Base-by-base conservation (phyloP, 2,113 vertebrate species). In the Ammodytes dubius region DNA sequence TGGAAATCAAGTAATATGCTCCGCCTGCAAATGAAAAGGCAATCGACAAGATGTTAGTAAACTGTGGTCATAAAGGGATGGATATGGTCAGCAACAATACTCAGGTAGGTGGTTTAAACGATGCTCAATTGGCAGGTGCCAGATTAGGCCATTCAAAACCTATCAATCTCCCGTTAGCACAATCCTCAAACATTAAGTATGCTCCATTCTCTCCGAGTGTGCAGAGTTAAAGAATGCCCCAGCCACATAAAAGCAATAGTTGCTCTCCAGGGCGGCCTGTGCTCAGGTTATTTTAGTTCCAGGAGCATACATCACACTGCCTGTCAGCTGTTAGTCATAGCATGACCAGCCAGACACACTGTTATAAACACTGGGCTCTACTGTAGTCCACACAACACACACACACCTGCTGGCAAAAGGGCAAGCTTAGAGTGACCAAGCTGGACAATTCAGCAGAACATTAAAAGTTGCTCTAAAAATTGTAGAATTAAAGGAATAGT, bases 1-100 rank as follows among this genome's bases (percentile, higher is more conserved):
- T 95, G 4, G 98, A 99, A 92, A 99, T 99, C 87, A 99, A 92
- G 85, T 99, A 99, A 92, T 99, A 99, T 0, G 98, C 98, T 77
- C 98, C 98, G 72, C 98, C 98, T 99, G 66, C 1, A 84, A 53
- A 49, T 1, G 27, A 67, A 3, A 68, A 37, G 46, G 14, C 15
- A 57, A 47, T 11, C 0, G 45, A 57, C 12, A 65, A 14, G 12
- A 53, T 4, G 12, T 76, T n/a, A 72, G 59, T 52, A 3, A 43
- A 13, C 5, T 42, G 35, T 11, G 53, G 13, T 35, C 7, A 39
- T 27, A 27, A 27, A 27, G 27, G 27, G 27, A 27, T 27, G 27
- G 27, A 27, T 2, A 27, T 27, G 27, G 27, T 27, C 27, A 27
- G 27, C 27, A 27, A 27, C 27, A 27, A 27, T 27, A 27, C 27